Evolutionary conservation across 2,797 vertebrate species (phyloP).

Genomic region (Enteromius thamalakanensis): DNA sequence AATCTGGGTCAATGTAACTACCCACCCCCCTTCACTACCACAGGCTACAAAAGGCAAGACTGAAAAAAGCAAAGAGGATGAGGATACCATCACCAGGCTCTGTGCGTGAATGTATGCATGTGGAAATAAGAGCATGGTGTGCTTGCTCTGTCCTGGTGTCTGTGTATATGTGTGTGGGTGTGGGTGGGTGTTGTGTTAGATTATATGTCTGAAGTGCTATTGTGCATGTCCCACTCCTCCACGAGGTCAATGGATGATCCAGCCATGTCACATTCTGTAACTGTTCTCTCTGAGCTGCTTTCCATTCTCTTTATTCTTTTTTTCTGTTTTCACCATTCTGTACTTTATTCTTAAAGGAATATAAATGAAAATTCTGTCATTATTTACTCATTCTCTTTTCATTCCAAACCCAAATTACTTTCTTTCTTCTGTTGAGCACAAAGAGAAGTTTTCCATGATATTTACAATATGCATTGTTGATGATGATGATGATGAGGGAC

Average conservation of each 20-base stretch:
- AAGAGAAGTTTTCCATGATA: neutral
- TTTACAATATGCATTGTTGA: neutral
- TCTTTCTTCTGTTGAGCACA: slow-evolving; percentile 8
- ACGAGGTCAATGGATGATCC: slow-evolving; percentile 65
- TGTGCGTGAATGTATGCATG: slow-evolving; percentile 74
- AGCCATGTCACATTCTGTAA: slow-evolving; percentile 66
- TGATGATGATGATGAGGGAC: neutral
- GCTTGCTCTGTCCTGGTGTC: slow-evolving; percentile 57
- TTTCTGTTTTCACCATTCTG: slow-evolving; percentile 47
- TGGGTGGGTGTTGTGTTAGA: slow-evolving; percentile 33
- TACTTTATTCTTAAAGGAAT: slow-evolving; percentile 42
- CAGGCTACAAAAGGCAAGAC: slow-evolving; percentile 73
- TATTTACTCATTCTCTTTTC: slow-evolving; percentile 13
- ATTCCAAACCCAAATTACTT: slow-evolving; percentile 20
- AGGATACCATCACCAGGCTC: slow-evolving; percentile 73
- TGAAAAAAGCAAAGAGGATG: slow-evolving; percentile 73
- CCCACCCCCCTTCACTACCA: slow-evolving; percentile 75
- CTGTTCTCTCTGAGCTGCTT: slow-evolving; percentile 59
- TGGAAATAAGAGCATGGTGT: slow-evolving; percentile 69
- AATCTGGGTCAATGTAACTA: slow-evolving; percentile 84
- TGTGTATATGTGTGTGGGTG: slow-evolving; percentile 44
- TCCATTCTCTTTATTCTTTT: slow-evolving; percentile 26
- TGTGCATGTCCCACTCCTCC: slow-evolving; percentile 52
- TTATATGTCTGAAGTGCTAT: slow-evolving; percentile 50
- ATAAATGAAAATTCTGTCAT: slow-evolving; percentile 2